phyloP scores from a whole-genome alignment of 2,888 invertebrate genomes.

The Coleophora flavipennella region DNA sequence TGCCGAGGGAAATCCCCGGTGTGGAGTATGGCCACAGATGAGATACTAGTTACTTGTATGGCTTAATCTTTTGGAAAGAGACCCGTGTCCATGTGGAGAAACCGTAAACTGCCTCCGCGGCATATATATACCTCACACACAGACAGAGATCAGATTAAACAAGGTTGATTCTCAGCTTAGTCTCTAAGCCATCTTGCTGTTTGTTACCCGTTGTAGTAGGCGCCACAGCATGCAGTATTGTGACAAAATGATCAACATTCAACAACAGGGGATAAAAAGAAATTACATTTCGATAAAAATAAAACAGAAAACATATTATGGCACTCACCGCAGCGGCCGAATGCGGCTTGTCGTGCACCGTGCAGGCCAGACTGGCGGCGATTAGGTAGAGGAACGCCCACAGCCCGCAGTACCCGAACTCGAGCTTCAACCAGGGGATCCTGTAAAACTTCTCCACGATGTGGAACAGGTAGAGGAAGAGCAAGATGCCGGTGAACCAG shows the following conservation, averaged over 20 bases:
- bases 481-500: conserved; percentile 86
- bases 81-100: too few species aligned
- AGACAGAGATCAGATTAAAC: too few species aligned
- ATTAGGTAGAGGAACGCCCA: conserved; percentile 85
- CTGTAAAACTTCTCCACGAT: conserved; percentile 87
- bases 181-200: too few species aligned
- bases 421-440: conserved; percentile 90
- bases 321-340: conserved; percentile 82
- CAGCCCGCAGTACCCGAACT: conserved; percentile 81
- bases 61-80: too few species aligned
- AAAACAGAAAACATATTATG: not conserved
- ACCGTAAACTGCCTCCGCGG: too few species aligned
- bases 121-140: too few species aligned
- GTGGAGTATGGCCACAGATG: too few species aligned
- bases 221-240: too few species aligned
- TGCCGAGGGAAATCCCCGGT: too few species aligned
- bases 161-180: too few species aligned
- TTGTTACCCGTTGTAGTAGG: too few species aligned
- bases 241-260: not conserved
- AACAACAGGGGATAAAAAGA: not conserved
- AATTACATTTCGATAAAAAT: not conserved
- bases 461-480: conserved; percentile 88
- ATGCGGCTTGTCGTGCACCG: conserved; percentile 72
- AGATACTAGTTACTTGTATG: too few species aligned
- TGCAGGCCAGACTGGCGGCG: conserved; percentile 79